Evolutionary conservation across 2,888 invertebrate species (phyloP).

Genomic region (Vandiemenella viatica): DNA sequence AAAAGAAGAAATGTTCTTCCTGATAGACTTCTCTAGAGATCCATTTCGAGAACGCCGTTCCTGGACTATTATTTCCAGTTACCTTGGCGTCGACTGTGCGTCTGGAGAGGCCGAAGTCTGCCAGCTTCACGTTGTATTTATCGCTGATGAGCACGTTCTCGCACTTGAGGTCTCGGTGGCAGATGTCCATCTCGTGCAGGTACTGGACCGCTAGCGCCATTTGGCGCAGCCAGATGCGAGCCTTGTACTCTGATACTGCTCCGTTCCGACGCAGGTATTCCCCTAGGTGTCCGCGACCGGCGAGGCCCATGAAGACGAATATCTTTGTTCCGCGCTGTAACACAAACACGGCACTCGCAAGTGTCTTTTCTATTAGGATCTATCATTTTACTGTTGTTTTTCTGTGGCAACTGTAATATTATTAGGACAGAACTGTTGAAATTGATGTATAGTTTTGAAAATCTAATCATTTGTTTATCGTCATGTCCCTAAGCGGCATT

Average conservation of each 20-base stretch:
- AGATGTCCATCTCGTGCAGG: constrained; percentile 55
- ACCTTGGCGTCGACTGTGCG: constrained; percentile 28
- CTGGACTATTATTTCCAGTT: constrained; percentile 49
- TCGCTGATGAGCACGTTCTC: constrained; percentile 60
- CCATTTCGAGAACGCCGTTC: too few species aligned
- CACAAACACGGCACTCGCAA: too few species aligned
- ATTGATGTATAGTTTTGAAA: too few species aligned
- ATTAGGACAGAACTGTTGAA: too few species aligned
- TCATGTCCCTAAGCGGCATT: too few species aligned
- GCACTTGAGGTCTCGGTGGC: constrained; percentile 65
- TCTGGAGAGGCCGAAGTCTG: constrained; percentile 74
- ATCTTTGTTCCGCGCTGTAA: constrained; percentile 42
- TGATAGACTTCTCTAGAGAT: too few species aligned
- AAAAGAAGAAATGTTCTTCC: too few species aligned
- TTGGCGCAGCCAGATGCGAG: constrained; percentile 55
- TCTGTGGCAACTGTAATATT: too few species aligned
- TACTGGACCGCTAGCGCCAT: constrained; percentile 51
- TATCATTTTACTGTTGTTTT: too few species aligned
- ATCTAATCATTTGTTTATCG: too few species aligned
- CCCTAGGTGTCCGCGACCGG: constrained; percentile 64
- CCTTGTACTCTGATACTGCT: constrained; percentile 48
- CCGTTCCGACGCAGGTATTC: constrained; percentile 56
- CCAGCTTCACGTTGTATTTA: constrained; percentile 61
- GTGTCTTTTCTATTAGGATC: too few species aligned
- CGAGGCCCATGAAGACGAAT: constrained; percentile 59